Evolutionary conservation across 2,797 vertebrate species (phyloP).

Genomic region (Allobates femoralis): DNA sequence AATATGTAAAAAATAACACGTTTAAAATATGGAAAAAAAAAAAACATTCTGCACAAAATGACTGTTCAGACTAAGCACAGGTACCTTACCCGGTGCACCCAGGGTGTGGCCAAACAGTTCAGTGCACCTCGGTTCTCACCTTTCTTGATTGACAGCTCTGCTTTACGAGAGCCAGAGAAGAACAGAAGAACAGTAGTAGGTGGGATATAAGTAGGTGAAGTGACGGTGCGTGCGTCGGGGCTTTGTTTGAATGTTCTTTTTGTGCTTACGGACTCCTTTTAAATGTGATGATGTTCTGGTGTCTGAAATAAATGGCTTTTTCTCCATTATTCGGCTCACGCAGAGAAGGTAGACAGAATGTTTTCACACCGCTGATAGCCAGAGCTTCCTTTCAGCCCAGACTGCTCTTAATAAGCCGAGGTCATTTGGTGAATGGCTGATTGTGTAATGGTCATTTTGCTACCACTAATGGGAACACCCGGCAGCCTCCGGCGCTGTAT

Average conservation of each 20-base stretch:
- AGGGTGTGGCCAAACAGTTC: too few relatives aligned
- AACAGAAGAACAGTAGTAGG: too few relatives aligned
- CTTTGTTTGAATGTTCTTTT: too few relatives aligned
- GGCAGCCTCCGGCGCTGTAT: slow-evolving; percentile 33
- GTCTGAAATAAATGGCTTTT: slow-evolving; percentile 14
- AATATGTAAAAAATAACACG: not conserved
- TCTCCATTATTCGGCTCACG: not conserved
- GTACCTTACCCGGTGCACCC: too few relatives aligned
- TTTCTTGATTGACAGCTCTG: too few relatives aligned
- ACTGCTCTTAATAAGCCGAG: slow-evolving; percentile 14
- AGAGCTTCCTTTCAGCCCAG: slow-evolving; percentile 30
- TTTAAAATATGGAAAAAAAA: slow-evolving; percentile 5
- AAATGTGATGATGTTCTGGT: not conserved
- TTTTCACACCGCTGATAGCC: not conserved
- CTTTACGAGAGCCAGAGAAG: too few relatives aligned
- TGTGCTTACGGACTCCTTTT: too few relatives aligned
- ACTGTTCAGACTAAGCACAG: too few relatives aligned
- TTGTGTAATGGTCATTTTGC: slow-evolving; percentile 45
- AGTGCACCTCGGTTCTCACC: too few relatives aligned
- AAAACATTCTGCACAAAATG: too few relatives aligned
- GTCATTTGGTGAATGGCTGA: slow-evolving; percentile 54
- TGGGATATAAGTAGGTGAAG: too few relatives aligned
- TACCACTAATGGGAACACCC: slow-evolving; percentile 27
- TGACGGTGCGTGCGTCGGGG: too few relatives aligned
- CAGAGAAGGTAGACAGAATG: slow-evolving; percentile 16